Conservation (phyloP, 2,888 invertebrate genomes). For the Geotrupes spiniger region DNA sequence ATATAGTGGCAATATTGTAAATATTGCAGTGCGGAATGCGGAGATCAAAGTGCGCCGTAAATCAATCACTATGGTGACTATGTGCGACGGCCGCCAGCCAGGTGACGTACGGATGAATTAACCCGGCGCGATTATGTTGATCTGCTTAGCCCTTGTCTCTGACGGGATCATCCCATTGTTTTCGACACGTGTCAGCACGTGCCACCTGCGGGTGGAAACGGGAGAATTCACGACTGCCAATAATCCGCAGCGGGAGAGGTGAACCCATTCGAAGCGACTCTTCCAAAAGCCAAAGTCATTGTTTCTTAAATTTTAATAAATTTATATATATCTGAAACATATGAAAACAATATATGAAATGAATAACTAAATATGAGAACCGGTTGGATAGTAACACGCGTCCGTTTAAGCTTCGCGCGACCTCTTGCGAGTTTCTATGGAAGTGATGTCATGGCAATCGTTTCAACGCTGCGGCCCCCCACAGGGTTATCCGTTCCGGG, state of each 20-base stretch:
- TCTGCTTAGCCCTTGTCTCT: constrained; percentile 20
- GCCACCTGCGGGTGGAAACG: constrained; percentile 8
- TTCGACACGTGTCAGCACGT: constrained; percentile 25
- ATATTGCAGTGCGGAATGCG: background rate
- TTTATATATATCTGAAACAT: too few species aligned
- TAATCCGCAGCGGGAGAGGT: too few species aligned
- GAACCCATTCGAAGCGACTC: too few species aligned
- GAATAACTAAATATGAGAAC: too few species aligned
- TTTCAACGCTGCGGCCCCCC: constrained; percentile 19
- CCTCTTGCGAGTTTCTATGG: background rate
- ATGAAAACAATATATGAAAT: too few species aligned
- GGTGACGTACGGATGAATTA: constrained; percentile 25
- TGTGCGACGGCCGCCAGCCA: constrained; percentile 14
- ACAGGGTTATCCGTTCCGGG: constrained; percentile 26
- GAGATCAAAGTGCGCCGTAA: constrained; percentile 3
- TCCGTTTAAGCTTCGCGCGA: background rate
- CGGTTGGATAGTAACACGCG: too few species aligned
- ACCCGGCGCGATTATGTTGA: constrained; percentile 21
- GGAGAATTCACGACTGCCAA: background rate
- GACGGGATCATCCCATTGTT: constrained; percentile 27
- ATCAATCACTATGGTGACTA: constrained; percentile 2
- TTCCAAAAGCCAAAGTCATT: too few species aligned
- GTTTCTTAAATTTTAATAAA: too few species aligned
- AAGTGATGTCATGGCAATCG: constrained; percentile 2
- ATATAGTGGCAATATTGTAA: constrained; percentile 1